Evolutionary conservation across 2,888 invertebrate genomes (phyloP).

Genomic region (Galeopsomyia nigrocyanea): DNA sequence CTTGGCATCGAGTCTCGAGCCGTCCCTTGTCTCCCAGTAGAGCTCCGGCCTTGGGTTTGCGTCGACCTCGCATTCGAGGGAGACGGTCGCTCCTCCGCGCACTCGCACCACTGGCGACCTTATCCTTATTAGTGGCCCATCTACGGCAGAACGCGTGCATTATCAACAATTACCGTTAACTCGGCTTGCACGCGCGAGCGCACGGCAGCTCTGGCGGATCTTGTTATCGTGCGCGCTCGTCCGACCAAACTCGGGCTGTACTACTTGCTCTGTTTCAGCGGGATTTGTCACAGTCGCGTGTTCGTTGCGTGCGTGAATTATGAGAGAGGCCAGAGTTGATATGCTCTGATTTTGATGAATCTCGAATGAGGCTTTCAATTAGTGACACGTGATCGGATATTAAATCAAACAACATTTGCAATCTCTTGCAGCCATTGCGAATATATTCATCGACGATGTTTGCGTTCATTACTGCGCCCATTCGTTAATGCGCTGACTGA

Average conservation of each 20-base stretch:
- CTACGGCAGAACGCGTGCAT: conserved; percentile 69
- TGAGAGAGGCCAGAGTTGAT: no score
- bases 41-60: conserved; percentile 88
- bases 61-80: conserved; percentile 88
- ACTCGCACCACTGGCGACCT: conserved; percentile 82
- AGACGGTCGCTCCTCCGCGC: conserved; percentile 75
- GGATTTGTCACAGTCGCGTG: background rate
- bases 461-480: no score
- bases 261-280: conserved; percentile 1
- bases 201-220: no score
- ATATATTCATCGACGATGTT: no score
- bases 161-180: no score
- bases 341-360: no score
- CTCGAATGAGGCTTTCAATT: no score
- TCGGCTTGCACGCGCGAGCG: no score
- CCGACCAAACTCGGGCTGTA: background rate
- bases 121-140: conserved; percentile 87
- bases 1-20: conserved; percentile 76
- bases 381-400: no score
- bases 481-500: no score
- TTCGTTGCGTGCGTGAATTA: background rate
- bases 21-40: conserved; percentile 88
- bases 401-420: no score
- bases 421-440: no score
- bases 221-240: background rate